Base-by-base conservation (phyloP, 2,113 vertebrate species). In the Lasiurus cinereus region DNA sequence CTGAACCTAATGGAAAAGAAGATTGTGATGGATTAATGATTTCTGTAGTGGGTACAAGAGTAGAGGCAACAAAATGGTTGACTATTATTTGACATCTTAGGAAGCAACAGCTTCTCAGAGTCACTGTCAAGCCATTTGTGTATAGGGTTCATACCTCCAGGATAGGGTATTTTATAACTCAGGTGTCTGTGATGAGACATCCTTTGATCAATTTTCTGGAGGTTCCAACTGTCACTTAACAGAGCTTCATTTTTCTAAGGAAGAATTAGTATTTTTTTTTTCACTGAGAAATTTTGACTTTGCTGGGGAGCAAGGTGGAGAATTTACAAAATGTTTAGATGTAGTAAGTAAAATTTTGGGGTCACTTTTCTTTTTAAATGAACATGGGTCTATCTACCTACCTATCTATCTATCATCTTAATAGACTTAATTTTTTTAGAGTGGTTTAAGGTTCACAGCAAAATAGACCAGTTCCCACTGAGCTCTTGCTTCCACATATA, bases 241-340 rank as follows among this genome's bases (percentile, higher is more conserved):
- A 86, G 31, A 95, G 5, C 22, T 93, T 94, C 4, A 46, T 93
- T 96, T 97, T 95, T 59, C 39, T 31, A 72, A 82, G 52, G 29
- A 36, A 77, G 91, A 93, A 83, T 0, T 5, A 78, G 10, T 10
- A 29, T 92, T 43, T 10, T 29, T 77, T 83, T 92, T 92, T 43
- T 10, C 24, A 91, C 74, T 86, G 67, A 80, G 73, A 84, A 82
- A 16, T 94, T 89, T 83, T 89, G 18, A 83, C 33, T 33, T 95
- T 91, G 66, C 18, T 69, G 83, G 29, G 31, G n/a, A 83, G 5
- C 14, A 67, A 13, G 27, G 6, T 88, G 4, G 1, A 8, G 8
- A 54, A 80, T 73, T 88, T 72, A 43, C 39, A 76, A 80, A 85
- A 94, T 52, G 11, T 93, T 84, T 33, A 69, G 5, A 19, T 74